Evolutionary conservation across 2,113 vertebrate species (phyloP).

Genomic region (Prionailurus bengalensis): DNA sequence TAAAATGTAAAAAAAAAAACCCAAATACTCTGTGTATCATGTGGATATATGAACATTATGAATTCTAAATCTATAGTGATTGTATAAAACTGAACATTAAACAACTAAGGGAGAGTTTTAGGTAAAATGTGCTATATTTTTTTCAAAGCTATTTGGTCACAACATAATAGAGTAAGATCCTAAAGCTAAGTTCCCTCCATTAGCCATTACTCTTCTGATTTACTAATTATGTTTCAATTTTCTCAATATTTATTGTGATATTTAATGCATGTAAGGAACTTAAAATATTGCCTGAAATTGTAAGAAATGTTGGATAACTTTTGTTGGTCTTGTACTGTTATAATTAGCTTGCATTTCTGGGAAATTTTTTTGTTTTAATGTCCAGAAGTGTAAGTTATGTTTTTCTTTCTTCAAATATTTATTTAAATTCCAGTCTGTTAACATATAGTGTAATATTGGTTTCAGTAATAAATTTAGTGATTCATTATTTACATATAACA

Average conservation of each 20-base stretch:
- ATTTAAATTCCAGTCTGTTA: no score
- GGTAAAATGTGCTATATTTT: not conserved
- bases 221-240: not conserved
- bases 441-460: no score
- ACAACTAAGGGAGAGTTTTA: not conserved
- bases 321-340: not conserved
- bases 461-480: no score
- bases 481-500: no score
- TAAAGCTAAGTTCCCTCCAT: not conserved
- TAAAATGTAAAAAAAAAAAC: not conserved
- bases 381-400: not conserved
- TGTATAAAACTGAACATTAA: not conserved
- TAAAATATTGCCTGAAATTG: not conserved
- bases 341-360: not conserved
- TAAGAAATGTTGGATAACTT: not conserved
- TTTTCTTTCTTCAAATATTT: no score
- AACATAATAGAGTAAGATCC: not conserved
- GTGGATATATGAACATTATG: not conserved
- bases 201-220: not conserved
- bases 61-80: not conserved
- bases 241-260: not conserved
- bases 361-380: not conserved
- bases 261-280: not conserved
- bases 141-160: not conserved
- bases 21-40: not conserved